phyloP scores from a whole-genome alignment of 2,113 vertebrate genomes.

The Heliornis fulica region DNA sequence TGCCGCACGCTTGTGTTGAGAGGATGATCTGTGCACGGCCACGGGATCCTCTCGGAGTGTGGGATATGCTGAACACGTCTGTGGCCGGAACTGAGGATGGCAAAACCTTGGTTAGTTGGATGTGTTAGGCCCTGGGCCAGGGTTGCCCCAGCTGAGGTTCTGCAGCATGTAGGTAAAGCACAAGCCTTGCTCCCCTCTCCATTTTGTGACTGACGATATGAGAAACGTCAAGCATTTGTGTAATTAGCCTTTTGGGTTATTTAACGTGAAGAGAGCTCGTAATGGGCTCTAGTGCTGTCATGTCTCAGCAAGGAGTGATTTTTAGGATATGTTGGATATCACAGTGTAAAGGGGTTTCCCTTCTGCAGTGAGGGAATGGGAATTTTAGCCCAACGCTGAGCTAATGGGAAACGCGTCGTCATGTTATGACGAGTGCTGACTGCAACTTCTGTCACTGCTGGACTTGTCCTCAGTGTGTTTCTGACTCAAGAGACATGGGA shows the following conservation, averaged over 20 bases:
- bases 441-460: background rate
- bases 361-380: background rate
- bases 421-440: background rate
- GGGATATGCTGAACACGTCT: rapidly evolving
- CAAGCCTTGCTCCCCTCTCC: background rate
- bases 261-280: background rate
- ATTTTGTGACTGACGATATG: background rate
- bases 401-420: background rate
- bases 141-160: background rate
- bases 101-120: rapidly evolving
- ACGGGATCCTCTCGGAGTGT: background rate
- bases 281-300: background rate
- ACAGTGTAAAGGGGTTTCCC: background rate
- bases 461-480: background rate
- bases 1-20: background rate
- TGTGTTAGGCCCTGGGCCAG: rapidly evolving
- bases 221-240: background rate
- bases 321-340: background rate
- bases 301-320: background rate
- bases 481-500: background rate
- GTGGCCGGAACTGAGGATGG: background rate
- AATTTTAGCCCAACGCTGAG: background rate
- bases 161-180: background rate
- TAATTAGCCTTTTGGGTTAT: background rate
- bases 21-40: background rate